Percentiles rank a stretch among this genome's conserved stretches.
phyloP scores from a whole-genome alignment of 2,888 invertebrate genomes.

The Chalcis sispes region DNA sequence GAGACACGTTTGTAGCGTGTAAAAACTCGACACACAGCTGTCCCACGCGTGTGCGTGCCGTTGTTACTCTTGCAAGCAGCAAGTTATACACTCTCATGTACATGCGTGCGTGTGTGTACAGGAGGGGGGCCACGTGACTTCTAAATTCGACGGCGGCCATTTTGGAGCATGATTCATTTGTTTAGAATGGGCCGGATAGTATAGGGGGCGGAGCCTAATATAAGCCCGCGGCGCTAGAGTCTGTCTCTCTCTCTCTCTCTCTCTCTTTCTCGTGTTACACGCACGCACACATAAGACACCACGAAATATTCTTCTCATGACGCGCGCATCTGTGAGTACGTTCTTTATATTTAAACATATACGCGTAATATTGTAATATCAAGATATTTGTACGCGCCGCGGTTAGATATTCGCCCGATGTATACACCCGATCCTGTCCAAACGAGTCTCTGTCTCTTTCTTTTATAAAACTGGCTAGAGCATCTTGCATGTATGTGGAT shows the following conservation, averaged over 20 bases:
- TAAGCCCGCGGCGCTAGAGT: too few species aligned
- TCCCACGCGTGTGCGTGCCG: too few species aligned
- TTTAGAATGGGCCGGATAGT: slow-evolving; percentile 75
- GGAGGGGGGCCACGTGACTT: slow-evolving; percentile 71
- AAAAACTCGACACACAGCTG: too few species aligned
- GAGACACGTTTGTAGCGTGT: too few species aligned
- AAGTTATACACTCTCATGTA: too few species aligned
- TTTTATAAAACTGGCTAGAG: too few species aligned
- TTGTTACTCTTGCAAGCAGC: too few species aligned
- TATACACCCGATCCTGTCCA: slow-evolving; percentile 25
- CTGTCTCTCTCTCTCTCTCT: too few species aligned
- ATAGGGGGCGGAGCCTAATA: slow-evolving; percentile 75
- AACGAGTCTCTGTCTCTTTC: slow-evolving; percentile 14
- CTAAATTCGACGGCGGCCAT: slow-evolving; percentile 73
- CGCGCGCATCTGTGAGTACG: not conserved
- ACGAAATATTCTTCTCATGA: slow-evolving; percentile 40
- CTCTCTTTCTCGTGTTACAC: slow-evolving; percentile 1
- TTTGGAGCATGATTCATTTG: slow-evolving; percentile 76
- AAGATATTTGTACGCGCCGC: too few species aligned
- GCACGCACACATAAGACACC: slow-evolving; percentile 9
- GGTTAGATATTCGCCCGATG: slow-evolving; percentile 31
- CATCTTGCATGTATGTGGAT: too few species aligned
- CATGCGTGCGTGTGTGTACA: not conserved
- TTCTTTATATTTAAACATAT: not conserved
- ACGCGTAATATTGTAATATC: too few species aligned